Conservation (phyloP, 2,113 vertebrate species). For the Tragelaphus scriptus region DNA sequence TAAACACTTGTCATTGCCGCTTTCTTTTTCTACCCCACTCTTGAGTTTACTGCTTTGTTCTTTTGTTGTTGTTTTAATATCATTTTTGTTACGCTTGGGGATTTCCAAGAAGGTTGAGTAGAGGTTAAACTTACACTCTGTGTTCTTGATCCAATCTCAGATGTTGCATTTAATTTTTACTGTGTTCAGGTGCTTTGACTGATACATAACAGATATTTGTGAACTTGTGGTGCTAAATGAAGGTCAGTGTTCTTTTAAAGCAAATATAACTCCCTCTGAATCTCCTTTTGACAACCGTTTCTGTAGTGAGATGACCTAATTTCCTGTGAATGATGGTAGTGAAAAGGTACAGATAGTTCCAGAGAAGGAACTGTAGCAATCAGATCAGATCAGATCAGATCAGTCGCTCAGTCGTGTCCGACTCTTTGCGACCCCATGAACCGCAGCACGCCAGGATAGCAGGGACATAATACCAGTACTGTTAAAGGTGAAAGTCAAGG, state of each 20-base stretch:
- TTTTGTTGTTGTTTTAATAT: neutral
- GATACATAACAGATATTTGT: neutral
- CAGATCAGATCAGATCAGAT: too few species aligned
- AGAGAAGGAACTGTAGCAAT: neutral
- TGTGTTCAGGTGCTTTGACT: neutral
- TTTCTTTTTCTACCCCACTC: neutral
- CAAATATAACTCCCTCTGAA: neutral
- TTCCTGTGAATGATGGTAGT: neutral
- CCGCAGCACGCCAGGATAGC: too few species aligned
- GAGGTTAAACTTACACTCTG: neutral
- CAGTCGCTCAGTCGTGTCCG: too few species aligned
- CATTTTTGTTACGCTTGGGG: neutral
- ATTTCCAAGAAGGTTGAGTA: neutral
- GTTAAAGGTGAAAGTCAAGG: neutral
- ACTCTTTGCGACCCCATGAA: too few species aligned
- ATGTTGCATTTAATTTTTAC: neutral
- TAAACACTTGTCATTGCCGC: neutral
- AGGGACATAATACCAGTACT: neutral
- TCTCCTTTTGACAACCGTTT: neutral
- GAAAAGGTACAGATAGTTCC: neutral
- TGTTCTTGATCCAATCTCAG: neutral
- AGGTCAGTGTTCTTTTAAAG: neutral
- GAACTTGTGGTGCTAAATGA: neutral
- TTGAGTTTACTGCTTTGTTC: neutral
- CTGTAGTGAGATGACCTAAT: neutral